Conservation (phyloP, 2,113 vertebrate genomes). For the Loxodonta africana region DNA sequence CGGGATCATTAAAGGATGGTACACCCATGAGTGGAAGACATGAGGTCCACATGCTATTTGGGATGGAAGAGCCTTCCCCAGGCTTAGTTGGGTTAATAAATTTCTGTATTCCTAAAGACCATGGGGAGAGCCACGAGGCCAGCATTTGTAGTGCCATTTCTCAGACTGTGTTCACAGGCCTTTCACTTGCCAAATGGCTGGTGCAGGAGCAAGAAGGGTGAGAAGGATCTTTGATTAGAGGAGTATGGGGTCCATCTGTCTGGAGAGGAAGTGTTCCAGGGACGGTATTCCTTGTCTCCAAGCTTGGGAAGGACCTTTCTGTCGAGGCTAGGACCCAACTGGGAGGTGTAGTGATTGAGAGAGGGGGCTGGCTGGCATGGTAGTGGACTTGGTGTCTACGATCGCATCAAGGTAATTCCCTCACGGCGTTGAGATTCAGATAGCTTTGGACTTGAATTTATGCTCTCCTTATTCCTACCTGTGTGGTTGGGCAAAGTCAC, state of each 20-base stretch:
- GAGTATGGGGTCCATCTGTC: background rate
- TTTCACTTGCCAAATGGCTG: background rate
- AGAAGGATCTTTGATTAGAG: background rate
- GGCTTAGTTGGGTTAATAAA: background rate
- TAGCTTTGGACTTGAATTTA: background rate
- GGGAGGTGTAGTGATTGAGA: background rate
- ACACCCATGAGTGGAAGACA: background rate
- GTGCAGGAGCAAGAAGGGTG: background rate
- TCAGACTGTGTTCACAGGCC: background rate
- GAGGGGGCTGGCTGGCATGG: no score
- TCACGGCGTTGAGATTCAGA: background rate
- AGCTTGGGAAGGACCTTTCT: background rate
- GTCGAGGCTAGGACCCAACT: background rate
- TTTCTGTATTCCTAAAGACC: background rate
- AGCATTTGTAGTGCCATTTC: background rate
- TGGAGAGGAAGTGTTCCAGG: background rate
- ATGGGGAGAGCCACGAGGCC: background rate
- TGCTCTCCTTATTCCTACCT: background rate
- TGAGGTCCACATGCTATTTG: no score
- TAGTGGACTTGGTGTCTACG: fast-evolving
- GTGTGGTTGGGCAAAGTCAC: background rate
- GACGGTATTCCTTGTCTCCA: background rate
- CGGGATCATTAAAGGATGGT: background rate
- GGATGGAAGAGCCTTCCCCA: background rate
- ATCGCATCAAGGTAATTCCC: background rate